phyloP scores from a whole-genome alignment of 2,888 invertebrate species.

The Schrankia costaestrigalis region DNA sequence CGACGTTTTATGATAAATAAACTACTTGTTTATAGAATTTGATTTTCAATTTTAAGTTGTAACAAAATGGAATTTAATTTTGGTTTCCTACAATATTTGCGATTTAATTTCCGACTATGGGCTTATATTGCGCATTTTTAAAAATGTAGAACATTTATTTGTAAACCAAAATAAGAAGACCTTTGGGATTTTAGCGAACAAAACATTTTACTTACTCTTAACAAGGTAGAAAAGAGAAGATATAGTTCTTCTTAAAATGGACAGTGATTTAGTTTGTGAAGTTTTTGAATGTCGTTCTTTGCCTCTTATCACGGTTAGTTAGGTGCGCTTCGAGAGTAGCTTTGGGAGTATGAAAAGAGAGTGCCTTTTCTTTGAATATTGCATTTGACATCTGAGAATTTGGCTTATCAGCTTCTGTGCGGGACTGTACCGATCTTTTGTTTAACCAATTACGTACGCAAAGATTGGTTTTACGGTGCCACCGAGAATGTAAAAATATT shows the following conservation, averaged over 20 bases:
- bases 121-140: slow-evolving; percentile 23
- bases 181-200: slow-evolving; percentile 14
- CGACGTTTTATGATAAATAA: slow-evolving; percentile 37
- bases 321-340: slow-evolving; percentile 54
- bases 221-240: slow-evolving; percentile 24
- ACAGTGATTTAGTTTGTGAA: slow-evolving; percentile 53
- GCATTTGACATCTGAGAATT: slow-evolving; percentile 62
- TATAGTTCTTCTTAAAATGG: slow-evolving; percentile 45
- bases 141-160: slow-evolving; percentile 24
- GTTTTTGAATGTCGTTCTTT: slow-evolving; percentile 57
- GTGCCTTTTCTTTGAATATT: slow-evolving; percentile 63
- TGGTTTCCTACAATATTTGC: slow-evolving; percentile 22
- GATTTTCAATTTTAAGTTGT: slow-evolving; percentile 44
- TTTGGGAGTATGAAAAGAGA: slow-evolving; percentile 53
- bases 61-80: slow-evolving; percentile 44
- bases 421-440: slow-evolving; percentile 35
- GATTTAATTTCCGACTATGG: slow-evolving; percentile 20
- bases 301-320: slow-evolving; percentile 72
- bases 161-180: slow-evolving; percentile 17
- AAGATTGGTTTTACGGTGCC: slow-evolving; percentile 8
- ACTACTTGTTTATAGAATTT: slow-evolving; percentile 40
- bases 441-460: slow-evolving; percentile 40
- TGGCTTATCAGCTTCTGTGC: slow-evolving; percentile 45
- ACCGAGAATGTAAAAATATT: slow-evolving; percentile 1
- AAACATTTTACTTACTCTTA: slow-evolving; percentile 14